These are phyloP conservation scores for Tethya wilhelma DNA, from an alignment of 37 sponge, comb jelly and placozoan species.

Conservation along the genomic window DNA sequence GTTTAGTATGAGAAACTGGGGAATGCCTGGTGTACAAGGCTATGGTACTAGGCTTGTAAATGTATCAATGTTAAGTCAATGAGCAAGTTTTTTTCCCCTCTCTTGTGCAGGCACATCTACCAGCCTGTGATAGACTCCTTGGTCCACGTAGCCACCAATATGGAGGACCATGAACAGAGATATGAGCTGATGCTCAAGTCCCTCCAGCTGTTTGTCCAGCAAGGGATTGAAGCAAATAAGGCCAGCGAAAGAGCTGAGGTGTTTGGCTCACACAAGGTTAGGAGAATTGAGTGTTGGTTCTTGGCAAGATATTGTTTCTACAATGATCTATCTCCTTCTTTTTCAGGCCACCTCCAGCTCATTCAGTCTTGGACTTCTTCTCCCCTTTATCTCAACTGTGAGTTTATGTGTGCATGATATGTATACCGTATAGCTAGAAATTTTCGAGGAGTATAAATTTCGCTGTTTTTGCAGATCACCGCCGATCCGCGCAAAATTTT, in stretches of 20 bases:
- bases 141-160: conserved; percentile 48
- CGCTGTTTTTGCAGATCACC: too few relatives aligned
- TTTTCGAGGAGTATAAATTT: too few relatives aligned
- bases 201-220: conserved; percentile 71
- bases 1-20: too few relatives aligned
- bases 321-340: not conserved
- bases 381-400: conserved; percentile 74
- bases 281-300: not conserved
- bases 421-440: too few relatives aligned
- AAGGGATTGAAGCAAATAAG: conserved; percentile 69
- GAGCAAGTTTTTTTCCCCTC: too few relatives aligned
- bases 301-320: not conserved
- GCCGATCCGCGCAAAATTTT: too few relatives aligned
- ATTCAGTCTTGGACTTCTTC: conserved; percentile 74
- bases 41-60: too few relatives aligned
- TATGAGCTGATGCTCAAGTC: conserved; percentile 54
- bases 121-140: conserved; percentile 69
- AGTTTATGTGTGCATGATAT: too few relatives aligned
- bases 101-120: conserved; percentile 66
- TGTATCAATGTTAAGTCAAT: too few relatives aligned
- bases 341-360: conserved; percentile 79
- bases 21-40: too few relatives aligned
- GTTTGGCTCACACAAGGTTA: conserved; percentile 45
- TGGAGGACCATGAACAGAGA: conserved; percentile 48
- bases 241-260: conserved; percentile 68